Base-by-base conservation (phyloP, 2,888 invertebrate species). In the Pandemis cinnamomeana region DNA sequence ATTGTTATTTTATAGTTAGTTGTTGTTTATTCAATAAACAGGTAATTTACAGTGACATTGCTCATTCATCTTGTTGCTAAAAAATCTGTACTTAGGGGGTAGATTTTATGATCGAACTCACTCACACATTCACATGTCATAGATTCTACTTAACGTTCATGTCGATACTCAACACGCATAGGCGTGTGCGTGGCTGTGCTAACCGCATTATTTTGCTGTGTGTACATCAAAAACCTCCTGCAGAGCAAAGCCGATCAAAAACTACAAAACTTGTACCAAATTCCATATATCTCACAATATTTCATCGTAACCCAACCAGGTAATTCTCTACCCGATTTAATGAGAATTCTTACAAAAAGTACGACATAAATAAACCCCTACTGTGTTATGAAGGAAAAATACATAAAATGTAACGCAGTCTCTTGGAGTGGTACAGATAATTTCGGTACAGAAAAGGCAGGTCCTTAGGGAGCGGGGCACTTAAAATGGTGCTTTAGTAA, bases 341-440 rank as follows among this genome's bases (percentile, higher is more conserved):
- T 58, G 27, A 42, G 55, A 36, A 60, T 60, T 69, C 73, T 68
- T 64, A 69, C 69, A 70, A 36, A 73, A 73, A 69, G 60, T 70
- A 66, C 60, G 69, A 66, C 69, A 73, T 70, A 72, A 72, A 72
- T 72, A 73, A 69, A 73, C 69, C 69, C 73, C 69, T 58, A 70
- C 73, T 73, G 72, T 64, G 72, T 72, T 72, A 68, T 71, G 72
- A 68, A 67, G 64, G 64, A 73, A 73, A 72, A 73, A 70, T 73
- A 73, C 69, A 70, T 77, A 70, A 77, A 77, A 74, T 76, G 69
- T 71, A 76, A 75, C 70, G 72, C 74, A 74, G 70, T 74, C 58
- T 67, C 67, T 48, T 71, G 68, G 67, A 75, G 67, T 71, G 74
- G 69, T 76, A 74, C 69, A 74, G 74, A 76, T 76, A 76, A 76